Conservation (phyloP, 2,113 vertebrate species). For the Anarrhichthys ocellatus region DNA sequence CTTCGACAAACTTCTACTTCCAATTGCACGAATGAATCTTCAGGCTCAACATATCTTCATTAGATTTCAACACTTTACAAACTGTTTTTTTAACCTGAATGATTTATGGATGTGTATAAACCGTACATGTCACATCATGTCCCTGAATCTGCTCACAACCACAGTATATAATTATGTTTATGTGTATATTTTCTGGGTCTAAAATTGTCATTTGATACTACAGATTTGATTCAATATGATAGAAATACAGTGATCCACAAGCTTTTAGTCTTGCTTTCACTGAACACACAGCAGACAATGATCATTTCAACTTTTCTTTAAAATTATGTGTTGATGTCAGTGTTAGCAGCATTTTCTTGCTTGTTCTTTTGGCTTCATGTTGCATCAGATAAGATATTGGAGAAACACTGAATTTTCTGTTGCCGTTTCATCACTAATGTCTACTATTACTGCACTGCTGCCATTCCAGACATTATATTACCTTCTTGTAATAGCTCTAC, state of each 20-base stretch:
- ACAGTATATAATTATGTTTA: not conserved
- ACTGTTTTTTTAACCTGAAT: not conserved
- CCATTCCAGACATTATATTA: slow-evolving; percentile 27
- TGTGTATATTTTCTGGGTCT: not conserved
- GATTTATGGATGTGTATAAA: not conserved
- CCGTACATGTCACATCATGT: not conserved
- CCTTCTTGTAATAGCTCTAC: slow-evolving; percentile 30
- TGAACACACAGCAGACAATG: not conserved
- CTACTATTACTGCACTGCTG: slow-evolving; percentile 24
- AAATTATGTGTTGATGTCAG: slow-evolving; percentile 3
- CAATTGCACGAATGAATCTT: not conserved
- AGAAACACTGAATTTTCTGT: slow-evolving; percentile 16
- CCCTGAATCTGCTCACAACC: not conserved
- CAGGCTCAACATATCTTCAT: not conserved
- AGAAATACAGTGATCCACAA: not conserved
- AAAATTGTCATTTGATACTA: not conserved
- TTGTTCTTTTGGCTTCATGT: slow-evolving; percentile 1
- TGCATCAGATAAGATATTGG: slow-evolving; percentile 34
- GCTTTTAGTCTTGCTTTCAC: not conserved
- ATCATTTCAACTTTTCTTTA: slow-evolving; percentile 6
- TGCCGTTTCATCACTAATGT: slow-evolving; percentile 37
- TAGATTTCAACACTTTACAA: not conserved
- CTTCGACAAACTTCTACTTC: not conserved
- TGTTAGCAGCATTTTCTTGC: not conserved
- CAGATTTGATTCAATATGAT: not conserved